Evolutionary conservation across 2,888 invertebrate species (phyloP).

Genomic region (Eilema sororculum): DNA sequence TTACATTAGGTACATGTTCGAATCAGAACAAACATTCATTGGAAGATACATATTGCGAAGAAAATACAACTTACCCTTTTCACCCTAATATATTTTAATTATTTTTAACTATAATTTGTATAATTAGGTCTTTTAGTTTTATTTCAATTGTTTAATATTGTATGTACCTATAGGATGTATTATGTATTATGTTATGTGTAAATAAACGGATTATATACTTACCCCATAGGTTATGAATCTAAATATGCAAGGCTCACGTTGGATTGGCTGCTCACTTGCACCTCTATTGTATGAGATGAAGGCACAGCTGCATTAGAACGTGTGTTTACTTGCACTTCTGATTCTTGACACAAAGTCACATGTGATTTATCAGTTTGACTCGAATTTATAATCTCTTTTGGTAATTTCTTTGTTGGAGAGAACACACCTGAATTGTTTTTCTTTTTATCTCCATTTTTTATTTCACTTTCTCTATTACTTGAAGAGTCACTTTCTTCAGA

Average conservation of each 20-base stretch:
- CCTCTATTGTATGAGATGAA: neutral
- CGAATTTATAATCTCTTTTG: neutral
- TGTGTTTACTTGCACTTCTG: conserved; percentile 6
- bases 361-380: neutral
- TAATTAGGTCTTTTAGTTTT: too few species aligned
- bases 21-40: too few species aligned
- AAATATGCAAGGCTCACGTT: neutral
- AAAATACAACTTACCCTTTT: too few species aligned
- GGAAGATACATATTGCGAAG: too few species aligned
- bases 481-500: conserved; percentile 2
- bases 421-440: neutral
- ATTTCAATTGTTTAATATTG: too few species aligned
- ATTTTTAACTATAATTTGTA: too few species aligned
- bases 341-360: neutral
- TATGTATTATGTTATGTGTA: too few species aligned
- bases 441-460: neutral
- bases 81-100: too few species aligned
- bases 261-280: conserved; percentile 7
- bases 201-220: too few species aligned
- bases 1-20: too few species aligned
- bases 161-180: too few species aligned
- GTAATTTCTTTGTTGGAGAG: neutral
- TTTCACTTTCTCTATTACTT: conserved; percentile 3
- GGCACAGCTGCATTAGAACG: neutral
- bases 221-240: conserved; percentile 1